phyloP scores from a whole-genome alignment of 2,113 vertebrate genomes.

The Pipa parva region DNA sequence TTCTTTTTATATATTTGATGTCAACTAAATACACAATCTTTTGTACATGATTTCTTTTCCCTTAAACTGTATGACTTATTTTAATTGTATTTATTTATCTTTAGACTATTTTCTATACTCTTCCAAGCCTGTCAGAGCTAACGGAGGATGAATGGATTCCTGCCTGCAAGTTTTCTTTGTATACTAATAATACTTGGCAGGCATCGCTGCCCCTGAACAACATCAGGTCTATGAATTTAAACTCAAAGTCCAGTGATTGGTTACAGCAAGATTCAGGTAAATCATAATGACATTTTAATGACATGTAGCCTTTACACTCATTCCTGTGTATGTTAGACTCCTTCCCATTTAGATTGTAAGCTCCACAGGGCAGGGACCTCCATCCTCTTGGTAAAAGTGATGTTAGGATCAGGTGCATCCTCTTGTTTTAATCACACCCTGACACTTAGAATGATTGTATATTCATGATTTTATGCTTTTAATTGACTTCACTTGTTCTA shows the following conservation, averaged over 20 bases:
- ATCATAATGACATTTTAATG: neutral
- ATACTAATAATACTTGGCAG: constrained; percentile 59
- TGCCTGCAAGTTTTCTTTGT: constrained; percentile 71
- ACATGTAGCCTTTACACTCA: no score
- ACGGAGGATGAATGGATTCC: constrained; percentile 89
- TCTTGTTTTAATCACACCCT: no score
- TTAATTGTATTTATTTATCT: constrained; percentile 26
- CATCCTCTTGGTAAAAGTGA: no score
- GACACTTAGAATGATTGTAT: no score
- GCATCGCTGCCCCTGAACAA: constrained; percentile 59
- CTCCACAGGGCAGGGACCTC: no score
- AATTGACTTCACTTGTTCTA: no score
- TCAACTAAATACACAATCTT: no score
- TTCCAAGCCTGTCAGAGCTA: constrained; percentile 82
- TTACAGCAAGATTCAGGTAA: constrained; percentile 85
- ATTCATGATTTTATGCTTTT: no score
- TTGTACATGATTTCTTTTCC: neutral
- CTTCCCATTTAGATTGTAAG: no score
- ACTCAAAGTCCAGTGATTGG: constrained; percentile 79
- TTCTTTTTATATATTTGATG: no score
- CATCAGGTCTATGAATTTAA: constrained; percentile 55
- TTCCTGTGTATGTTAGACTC: no score
- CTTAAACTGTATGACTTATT: neutral
- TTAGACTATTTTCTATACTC: constrained; percentile 82
- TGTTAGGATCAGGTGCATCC: no score